Evolutionary conservation across 1,140 invertebrate species (phyloP).

Genomic region (Drosophila melanica): DNA sequence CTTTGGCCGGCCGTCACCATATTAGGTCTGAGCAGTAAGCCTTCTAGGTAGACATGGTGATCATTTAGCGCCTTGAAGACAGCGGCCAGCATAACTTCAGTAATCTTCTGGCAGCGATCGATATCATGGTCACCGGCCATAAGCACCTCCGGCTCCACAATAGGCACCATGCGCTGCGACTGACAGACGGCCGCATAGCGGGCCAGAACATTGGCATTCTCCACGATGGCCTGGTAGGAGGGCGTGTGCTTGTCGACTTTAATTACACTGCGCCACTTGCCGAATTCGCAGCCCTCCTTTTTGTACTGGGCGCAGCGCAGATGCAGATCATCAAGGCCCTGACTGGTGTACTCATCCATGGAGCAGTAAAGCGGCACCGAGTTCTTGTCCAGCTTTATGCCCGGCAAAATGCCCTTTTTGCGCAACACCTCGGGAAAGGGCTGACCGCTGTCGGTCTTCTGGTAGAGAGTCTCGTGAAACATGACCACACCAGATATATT

Average conservation of each 20-base stretch:
- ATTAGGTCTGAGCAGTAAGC: slow-evolving; percentile 98
- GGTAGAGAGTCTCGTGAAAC: slow-evolving; percentile 98
- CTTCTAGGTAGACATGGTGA: slow-evolving; percentile 98
- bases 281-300: slow-evolving; percentile 98
- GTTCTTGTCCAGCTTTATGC: slow-evolving; percentile 96
- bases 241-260: slow-evolving; percentile 97
- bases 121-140: slow-evolving; percentile 97
- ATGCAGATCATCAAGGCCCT: slow-evolving; percentile 96
- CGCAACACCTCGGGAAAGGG: slow-evolving; percentile 92
- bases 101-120: slow-evolving; percentile 96
- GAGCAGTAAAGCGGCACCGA: slow-evolving; percentile 94
- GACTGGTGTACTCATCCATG: slow-evolving; percentile 97
- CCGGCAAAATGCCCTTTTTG: slow-evolving; percentile 93
- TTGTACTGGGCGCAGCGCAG: slow-evolving; percentile 98
- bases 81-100: slow-evolving; percentile 96
- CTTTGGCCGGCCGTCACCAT: slow-evolving; percentile 96
- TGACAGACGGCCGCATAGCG: slow-evolving; percentile 98
- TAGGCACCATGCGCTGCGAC: slow-evolving; percentile 97
- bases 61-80: slow-evolving; percentile 98
- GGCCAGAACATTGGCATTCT: slow-evolving; percentile 98
- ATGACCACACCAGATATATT: slow-evolving; percentile 96
- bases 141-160: slow-evolving; percentile 96
- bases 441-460: slow-evolving; percentile 94
- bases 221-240: slow-evolving; percentile 94
- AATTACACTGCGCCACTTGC: slow-evolving; percentile 98